These are phyloP conservation scores for Petrosia ficiformis DNA, from an alignment of 37 sponge, comb jelly and placozoan genomes.

Conservation along the genomic window DNA sequence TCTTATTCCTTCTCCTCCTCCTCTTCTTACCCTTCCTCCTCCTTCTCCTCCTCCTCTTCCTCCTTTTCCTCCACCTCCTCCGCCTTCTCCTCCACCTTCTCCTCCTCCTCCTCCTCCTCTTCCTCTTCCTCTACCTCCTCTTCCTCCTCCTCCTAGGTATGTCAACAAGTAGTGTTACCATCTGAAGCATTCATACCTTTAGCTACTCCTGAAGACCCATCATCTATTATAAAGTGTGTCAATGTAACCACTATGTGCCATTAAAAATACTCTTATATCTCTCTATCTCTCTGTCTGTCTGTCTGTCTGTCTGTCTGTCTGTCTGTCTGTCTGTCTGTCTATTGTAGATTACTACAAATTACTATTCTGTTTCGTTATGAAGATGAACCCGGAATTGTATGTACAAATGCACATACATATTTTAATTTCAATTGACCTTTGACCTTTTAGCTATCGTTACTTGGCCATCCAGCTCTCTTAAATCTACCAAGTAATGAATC, in stretches of 20 bases:
- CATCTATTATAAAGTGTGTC: background rate
- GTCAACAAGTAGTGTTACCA: conserved; percentile 8
- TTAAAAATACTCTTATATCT: background rate
- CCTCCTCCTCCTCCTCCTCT: conserved; percentile 14
- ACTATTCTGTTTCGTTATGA: conserved; percentile 35
- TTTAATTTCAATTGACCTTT: too few species aligned
- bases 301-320: background rate
- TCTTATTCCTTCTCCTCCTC: background rate
- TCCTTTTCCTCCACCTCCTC: too few species aligned
- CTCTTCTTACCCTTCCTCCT: background rate
- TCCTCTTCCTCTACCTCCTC: background rate
- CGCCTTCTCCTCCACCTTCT: too few species aligned
- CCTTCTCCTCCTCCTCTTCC: background rate
- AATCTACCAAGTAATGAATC: conserved; percentile 29
- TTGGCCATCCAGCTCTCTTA: conserved; percentile 44
- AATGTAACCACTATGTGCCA: too few species aligned
- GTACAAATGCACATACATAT: too few species aligned
- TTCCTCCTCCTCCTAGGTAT: background rate
- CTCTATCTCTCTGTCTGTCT: background rate
- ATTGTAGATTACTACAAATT: conserved; percentile 45
- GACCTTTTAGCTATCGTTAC: background rate
- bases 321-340: background rate
- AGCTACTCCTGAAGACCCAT: background rate
- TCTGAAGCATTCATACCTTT: conserved; percentile 31
- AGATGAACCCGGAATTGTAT: too few species aligned